Conservation (phyloP, 2,113 vertebrate genomes). For the Chlamydotis undulata region DNA sequence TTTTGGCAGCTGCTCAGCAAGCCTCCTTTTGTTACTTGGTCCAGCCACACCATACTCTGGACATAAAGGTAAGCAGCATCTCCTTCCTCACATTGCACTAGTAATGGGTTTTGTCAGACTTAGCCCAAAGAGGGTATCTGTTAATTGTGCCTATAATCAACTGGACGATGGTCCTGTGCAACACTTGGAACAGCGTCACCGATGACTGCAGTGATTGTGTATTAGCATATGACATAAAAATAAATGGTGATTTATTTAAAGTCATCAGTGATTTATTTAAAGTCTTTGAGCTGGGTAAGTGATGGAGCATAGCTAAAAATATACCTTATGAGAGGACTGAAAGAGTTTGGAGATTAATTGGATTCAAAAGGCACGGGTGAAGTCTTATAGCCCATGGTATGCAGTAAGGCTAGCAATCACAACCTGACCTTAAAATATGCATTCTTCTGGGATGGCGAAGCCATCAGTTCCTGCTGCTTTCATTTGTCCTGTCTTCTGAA, state of each 20-base stretch:
- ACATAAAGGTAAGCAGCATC: conserved; percentile 40
- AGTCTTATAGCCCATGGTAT: background rate
- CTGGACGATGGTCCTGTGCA: background rate
- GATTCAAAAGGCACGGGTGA: background rate
- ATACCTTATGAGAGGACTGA: background rate
- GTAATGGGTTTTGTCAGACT: background rate
- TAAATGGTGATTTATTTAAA: conserved; percentile 23
- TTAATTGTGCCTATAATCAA: background rate
- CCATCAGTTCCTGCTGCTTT: background rate
- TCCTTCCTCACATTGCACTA: background rate
- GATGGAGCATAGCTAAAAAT: background rate
- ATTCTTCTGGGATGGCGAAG: background rate
- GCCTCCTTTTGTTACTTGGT: conserved; percentile 64
- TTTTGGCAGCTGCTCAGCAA: conserved; percentile 77
- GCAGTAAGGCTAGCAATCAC: background rate
- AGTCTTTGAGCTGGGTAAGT: background rate
- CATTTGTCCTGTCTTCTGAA: background rate
- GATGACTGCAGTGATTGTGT: background rate
- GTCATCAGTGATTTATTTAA: background rate
- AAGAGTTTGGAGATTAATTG: background rate
- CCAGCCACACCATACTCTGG: background rate
- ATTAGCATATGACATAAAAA: conserved; percentile 10
- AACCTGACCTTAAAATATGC: background rate
- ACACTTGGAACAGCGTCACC: background rate
- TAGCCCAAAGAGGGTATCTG: background rate